Conservation (phyloP, 2,113 vertebrate genomes). For the Ifrita kowaldi region DNA sequence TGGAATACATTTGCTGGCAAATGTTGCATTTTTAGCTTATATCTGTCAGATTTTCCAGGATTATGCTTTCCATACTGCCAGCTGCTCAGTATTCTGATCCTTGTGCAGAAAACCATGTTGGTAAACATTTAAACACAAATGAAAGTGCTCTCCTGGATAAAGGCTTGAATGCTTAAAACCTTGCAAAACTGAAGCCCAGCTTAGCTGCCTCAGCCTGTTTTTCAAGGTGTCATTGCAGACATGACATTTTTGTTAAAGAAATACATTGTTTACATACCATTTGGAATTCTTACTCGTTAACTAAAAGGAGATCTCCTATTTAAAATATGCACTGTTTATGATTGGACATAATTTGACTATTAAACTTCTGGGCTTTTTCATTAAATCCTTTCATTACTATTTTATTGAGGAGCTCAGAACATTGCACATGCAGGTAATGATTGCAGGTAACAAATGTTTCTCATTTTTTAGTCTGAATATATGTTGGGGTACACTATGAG, state of each 20-base stretch:
- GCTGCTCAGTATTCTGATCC: neutral
- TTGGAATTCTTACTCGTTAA: neutral
- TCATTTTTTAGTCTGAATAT: neutral
- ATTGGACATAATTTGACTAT: neutral
- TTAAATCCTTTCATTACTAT: neutral
- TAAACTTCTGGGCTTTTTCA: neutral
- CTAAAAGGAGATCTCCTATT: neutral
- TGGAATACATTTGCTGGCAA: neutral
- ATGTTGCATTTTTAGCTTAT: neutral
- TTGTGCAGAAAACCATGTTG: neutral
- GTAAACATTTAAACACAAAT: neutral
- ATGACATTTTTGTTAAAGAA: neutral
- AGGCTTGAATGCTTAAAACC: neutral
- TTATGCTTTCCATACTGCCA: neutral
- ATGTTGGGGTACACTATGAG: too few species aligned
- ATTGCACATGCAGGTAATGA: neutral
- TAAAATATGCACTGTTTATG: neutral
- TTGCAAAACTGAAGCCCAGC: neutral
- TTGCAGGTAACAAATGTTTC: neutral
- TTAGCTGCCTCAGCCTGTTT: neutral
- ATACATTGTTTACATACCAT: neutral
- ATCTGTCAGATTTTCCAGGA: neutral
- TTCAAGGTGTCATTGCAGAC: neutral
- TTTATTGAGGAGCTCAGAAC: neutral
- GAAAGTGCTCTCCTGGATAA: neutral